A percentile compares a stretch with the other conserved stretches of the same genome.
Evolutionary conservation across 2,888 invertebrate species (phyloP).

Genomic region (Rotaria macrura): DNA sequence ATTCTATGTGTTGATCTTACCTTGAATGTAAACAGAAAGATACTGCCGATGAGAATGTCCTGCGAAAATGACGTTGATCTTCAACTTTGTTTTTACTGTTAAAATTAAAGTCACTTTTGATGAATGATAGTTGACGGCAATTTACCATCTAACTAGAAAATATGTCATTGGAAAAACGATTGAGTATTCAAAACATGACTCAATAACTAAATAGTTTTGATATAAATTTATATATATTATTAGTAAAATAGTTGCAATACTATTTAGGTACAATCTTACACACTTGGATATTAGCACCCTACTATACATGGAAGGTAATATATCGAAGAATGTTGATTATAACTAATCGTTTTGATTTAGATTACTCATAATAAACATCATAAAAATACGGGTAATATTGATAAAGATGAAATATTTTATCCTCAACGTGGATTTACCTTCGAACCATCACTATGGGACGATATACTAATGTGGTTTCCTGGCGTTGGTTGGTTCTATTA

Average conservation of each 20-base stretch:
- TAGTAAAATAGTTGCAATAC: neutral
- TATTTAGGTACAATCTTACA: conserved; percentile 38
- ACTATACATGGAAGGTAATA: conserved; percentile 41
- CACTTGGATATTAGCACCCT: conserved; percentile 41
- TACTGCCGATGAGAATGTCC: no score
- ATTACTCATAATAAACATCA: conserved; percentile 42
- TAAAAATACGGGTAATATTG: conserved; percentile 43
- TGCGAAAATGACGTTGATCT: no score
- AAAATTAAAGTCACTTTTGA: no score
- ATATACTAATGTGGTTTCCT: conserved; percentile 36
- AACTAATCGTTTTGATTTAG: neutral
- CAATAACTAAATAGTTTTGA: no score
- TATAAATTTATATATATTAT: neutral
- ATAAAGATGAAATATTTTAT: conserved; percentile 46
- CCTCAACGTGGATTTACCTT: conserved; percentile 37
- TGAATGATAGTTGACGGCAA: no score
- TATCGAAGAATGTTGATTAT: no score
- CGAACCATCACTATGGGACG: neutral
- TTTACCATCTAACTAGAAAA: no score
- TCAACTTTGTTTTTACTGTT: no score
- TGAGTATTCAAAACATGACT: no score
- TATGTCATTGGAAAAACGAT: no score
- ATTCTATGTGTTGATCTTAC: no score
- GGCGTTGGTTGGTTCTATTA: conserved; percentile 43
- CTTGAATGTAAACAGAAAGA: no score